These are phyloP conservation scores for Brachynemurus nebulosus DNA, from an alignment of 2,888 invertebrate genomes.

Conservation along the genomic window DNA sequence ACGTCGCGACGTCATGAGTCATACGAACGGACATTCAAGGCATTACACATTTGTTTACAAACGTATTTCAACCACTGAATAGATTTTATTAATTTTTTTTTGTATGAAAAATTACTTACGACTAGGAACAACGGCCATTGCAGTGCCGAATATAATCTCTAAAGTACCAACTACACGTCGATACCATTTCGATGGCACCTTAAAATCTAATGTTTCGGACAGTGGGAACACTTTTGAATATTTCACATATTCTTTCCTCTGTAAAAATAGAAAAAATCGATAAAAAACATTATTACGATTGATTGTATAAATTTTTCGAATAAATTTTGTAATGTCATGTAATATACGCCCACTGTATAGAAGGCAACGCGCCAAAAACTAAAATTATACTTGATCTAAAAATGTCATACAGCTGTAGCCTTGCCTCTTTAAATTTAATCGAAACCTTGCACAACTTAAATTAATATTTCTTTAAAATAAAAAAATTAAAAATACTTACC, in stretches of 20 bases:
- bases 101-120: constrained; percentile 44
- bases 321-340: not conserved
- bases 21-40: not conserved
- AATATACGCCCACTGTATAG: constrained; percentile 6
- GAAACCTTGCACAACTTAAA: not conserved
- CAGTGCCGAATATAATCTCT: constrained; percentile 72
- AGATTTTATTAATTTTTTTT: no score
- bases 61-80: not conserved
- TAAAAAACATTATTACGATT: not conserved
- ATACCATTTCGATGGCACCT: constrained; percentile 87
- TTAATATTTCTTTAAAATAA: not conserved
- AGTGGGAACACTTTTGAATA: constrained; percentile 91
- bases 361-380: constrained; percentile 16
- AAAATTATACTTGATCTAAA: constrained; percentile 20
- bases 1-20: no score
- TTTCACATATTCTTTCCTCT: constrained; percentile 90
- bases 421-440: not conserved
- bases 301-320: not conserved
- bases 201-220: constrained; percentile 64
- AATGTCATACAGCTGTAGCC: constrained; percentile 9
- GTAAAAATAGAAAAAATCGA: constrained; percentile 31
- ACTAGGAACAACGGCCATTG: constrained; percentile 69
- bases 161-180: constrained; percentile 68
- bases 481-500: constrained; percentile 44
- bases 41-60: not conserved